These are phyloP conservation scores for Sphenopsis melanotis DNA, from an alignment of 2,797 vertebrate species.

Conservation along the genomic window DNA sequence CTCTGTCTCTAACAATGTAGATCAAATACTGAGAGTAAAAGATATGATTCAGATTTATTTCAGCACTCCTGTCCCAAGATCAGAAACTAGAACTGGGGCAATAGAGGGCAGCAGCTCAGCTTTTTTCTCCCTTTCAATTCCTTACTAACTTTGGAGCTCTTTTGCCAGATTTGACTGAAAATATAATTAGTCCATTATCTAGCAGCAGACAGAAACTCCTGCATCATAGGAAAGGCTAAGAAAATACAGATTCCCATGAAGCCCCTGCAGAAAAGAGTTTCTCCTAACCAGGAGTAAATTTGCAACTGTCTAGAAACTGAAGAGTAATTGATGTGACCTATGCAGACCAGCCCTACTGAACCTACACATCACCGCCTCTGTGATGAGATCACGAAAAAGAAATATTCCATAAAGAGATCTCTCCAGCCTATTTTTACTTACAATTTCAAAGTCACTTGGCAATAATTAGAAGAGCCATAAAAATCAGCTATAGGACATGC, in stretches of 20 bases:
- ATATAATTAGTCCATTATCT: neutral
- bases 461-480: neutral
- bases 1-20: neutral
- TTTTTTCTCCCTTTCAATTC: neutral
- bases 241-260: neutral
- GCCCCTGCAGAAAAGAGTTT: neutral
- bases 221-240: neutral
- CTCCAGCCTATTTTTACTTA: neutral
- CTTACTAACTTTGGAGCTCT: neutral
- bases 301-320: neutral
- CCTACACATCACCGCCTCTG: neutral
- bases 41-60: neutral
- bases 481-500: neutral
- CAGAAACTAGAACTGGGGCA: neutral
- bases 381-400: neutral
- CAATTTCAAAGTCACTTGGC: neutral
- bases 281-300: neutral
- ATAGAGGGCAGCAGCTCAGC: neutral
- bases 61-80: neutral
- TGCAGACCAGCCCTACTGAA: neutral
- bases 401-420: neutral
- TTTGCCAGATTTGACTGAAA: neutral
- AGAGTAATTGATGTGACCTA: neutral
- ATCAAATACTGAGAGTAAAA: neutral
- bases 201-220: neutral